A percentile compares a stretch with the other conserved stretches of the same genome.
Conservation (phyloP, 2,888 invertebrate genomes). For the Pollenia amentaria region DNA sequence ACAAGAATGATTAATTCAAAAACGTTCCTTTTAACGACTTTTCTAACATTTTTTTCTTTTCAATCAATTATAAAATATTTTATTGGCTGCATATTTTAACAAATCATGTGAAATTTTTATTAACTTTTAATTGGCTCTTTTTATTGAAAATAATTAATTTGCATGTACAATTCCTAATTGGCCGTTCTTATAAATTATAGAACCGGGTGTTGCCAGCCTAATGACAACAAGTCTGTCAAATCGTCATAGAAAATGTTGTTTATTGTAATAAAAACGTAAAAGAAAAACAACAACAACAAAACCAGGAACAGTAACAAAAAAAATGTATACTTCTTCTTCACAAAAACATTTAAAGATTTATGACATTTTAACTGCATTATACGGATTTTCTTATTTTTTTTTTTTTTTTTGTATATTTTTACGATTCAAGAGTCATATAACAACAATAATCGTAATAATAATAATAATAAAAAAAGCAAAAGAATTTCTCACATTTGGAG, state of each 20-base stretch:
- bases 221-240: not conserved
- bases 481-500: conserved; percentile 12
- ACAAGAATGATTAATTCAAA: not conserved
- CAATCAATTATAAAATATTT: conserved; percentile 2
- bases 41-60: not conserved
- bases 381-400: conserved; percentile 46
- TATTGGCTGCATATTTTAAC: conserved; percentile 6
- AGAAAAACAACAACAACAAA: not conserved
- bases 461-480: conserved; percentile 26
- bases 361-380: conserved; percentile 62
- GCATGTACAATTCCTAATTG: not conserved
- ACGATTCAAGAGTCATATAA: conserved; percentile 48
- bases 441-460: conserved; percentile 47
- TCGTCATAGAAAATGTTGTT: conserved; percentile 2
- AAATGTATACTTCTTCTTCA: not conserved
- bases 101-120: not conserved
- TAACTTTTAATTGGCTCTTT: not conserved
- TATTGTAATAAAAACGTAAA: conserved; percentile 16
- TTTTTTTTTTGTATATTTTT: conserved; percentile 44
- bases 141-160: conserved; percentile 7
- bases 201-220: conserved; percentile 32
- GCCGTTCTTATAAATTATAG: conserved; percentile 6
- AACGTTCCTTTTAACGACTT: not conserved
- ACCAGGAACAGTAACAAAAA: not conserved
- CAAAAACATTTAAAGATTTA: conserved; percentile 58